A percentile compares a stretch with the other conserved stretches of the same genome.
These are phyloP conservation scores for Erithacus rubecula DNA, from an alignment of 2,797 vertebrate genomes.

Conservation along the genomic window DNA sequence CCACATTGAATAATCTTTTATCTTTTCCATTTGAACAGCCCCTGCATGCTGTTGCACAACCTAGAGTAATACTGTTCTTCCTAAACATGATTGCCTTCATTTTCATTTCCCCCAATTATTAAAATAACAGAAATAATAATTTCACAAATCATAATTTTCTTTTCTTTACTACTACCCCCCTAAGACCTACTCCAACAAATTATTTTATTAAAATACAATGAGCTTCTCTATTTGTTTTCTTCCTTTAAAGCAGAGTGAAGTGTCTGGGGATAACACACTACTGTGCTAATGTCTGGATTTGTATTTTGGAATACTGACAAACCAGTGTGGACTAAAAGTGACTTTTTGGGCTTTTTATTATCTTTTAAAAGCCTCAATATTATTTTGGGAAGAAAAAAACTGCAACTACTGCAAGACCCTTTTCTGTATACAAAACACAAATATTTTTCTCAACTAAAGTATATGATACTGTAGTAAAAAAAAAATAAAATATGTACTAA, in stretches of 20 bases:
- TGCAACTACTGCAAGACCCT: fast-evolving
- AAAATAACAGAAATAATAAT: constrained; percentile 1
- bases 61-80: background rate
- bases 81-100: background rate
- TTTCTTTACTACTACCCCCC: background rate
- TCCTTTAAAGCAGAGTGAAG: background rate
- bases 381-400: background rate
- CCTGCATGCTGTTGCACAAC: background rate
- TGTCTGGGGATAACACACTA: background rate
- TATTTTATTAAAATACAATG: background rate
- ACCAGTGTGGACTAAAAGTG: background rate
- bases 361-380: background rate
- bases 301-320: background rate
- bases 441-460: background rate
- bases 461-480: background rate
- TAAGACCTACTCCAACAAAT: constrained; percentile 9
- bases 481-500: background rate
- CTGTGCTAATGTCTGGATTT: background rate
- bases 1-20: background rate
- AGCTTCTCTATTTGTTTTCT: background rate
- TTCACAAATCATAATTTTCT: background rate
- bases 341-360: background rate
- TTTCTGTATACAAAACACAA: background rate
- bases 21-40: constrained; percentile 2
- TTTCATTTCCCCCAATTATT: background rate